Evolutionary conservation across 2,113 vertebrate genomes (phyloP).

Genomic region (Procapra przewalskii): DNA sequence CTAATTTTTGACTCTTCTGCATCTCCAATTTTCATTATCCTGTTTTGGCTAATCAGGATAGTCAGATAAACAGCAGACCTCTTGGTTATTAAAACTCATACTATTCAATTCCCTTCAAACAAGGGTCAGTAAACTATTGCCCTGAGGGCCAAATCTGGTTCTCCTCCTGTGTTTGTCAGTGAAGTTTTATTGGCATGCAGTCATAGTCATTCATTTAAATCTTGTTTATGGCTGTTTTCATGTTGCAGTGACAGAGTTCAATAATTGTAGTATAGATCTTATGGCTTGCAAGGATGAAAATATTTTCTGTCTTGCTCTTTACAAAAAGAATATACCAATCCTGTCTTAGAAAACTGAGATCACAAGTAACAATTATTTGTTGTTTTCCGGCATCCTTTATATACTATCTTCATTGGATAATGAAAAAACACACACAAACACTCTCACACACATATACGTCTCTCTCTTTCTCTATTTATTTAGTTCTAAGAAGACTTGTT

Average conservation of each 20-base stretch:
- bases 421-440: background rate
- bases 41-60: background rate
- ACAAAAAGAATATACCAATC: background rate
- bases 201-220: background rate
- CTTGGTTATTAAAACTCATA: background rate
- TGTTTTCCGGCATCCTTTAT: background rate
- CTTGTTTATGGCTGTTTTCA: background rate
- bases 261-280: background rate
- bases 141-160: accelerated
- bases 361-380: background rate
- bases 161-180: background rate
- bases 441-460: background rate
- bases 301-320: background rate
- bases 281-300: background rate
- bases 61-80: background rate
- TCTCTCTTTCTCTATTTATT: background rate
- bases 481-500: background rate
- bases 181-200: background rate
- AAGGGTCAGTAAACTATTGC: background rate
- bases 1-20: background rate
- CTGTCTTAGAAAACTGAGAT: background rate
- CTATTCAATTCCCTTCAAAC: background rate
- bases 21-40: background rate
- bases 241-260: background rate
- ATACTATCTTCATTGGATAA: background rate